Evolutionary conservation across 2,113 vertebrate genomes (phyloP).

Genomic region (Notiomystis cincta): DNA sequence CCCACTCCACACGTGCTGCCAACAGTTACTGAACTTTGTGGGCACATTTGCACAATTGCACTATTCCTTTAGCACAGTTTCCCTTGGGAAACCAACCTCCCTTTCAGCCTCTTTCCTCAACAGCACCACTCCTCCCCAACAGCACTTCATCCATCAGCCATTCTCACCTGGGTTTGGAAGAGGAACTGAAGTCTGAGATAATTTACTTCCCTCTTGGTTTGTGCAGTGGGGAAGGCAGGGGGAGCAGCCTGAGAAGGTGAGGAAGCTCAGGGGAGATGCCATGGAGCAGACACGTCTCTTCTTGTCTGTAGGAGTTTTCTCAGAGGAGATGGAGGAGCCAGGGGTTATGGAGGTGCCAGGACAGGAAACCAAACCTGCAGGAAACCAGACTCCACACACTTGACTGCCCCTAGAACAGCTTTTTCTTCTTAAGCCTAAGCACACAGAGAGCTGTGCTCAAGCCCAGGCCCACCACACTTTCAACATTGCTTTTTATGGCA

Average conservation of each 20-base stretch:
- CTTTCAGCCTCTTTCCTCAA: neutral
- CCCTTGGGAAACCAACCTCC: neutral
- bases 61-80: neutral
- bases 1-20: fast-evolving
- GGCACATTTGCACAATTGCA: neutral
- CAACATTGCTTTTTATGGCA: neutral
- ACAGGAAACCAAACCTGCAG: neutral
- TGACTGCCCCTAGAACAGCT: neutral
- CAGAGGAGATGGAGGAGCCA: neutral
- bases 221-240: neutral
- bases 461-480: neutral
- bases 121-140: fast-evolving
- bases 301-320: neutral
- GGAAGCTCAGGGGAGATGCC: neutral
- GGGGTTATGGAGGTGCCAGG: fast-evolving
- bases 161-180: neutral
- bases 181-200: neutral
- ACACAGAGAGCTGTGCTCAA: fast-evolving
- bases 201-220: neutral
- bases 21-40: neutral
- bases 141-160: neutral
- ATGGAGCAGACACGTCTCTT: neutral
- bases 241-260: neutral
- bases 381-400: neutral
- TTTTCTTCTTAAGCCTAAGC: neutral